A percentile compares a stretch with the other conserved stretches of the same genome.
Conservation (phyloP, 53 echinoderm and acorn worm genomes). For the Crossaster papposus region DNA sequence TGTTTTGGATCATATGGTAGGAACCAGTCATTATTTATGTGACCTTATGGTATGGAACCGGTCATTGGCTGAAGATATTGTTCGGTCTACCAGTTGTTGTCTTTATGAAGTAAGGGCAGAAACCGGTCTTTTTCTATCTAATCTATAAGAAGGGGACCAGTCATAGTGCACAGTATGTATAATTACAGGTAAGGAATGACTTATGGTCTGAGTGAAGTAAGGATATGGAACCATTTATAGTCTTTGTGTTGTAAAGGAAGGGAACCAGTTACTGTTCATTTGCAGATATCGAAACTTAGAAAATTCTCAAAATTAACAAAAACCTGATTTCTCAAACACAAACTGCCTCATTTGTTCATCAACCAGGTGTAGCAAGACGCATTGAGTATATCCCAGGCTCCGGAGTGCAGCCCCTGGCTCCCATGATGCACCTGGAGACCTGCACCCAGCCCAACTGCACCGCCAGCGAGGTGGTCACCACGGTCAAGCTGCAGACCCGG, state of each 20-base stretch:
- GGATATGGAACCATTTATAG: no score
- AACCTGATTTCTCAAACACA: background rate
- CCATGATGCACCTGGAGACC: conserved; percentile 87
- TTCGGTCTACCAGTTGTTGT: no score
- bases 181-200: no score
- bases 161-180: no score
- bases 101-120: no score
- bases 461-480: conserved; percentile 73
- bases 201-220: no score
- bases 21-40: background rate
- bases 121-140: no score
- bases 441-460: conserved; percentile 81
- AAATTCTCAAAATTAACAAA: background rate
- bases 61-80: no score
- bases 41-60: background rate
- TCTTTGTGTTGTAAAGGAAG: conserved; percentile 56
- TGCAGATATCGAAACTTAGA: conserved; percentile 50
- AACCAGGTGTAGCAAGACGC: conserved; percentile 70
- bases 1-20: conserved; percentile 94
- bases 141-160: no score
- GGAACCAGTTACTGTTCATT: background rate
- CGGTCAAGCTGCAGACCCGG: conserved; percentile 79
- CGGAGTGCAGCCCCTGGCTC: conserved; percentile 69
- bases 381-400: conserved; percentile 83
- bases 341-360: background rate